Base-by-base conservation (phyloP, 2,113 vertebrate genomes). In the Hypocryptadius cinnamomeus region DNA sequence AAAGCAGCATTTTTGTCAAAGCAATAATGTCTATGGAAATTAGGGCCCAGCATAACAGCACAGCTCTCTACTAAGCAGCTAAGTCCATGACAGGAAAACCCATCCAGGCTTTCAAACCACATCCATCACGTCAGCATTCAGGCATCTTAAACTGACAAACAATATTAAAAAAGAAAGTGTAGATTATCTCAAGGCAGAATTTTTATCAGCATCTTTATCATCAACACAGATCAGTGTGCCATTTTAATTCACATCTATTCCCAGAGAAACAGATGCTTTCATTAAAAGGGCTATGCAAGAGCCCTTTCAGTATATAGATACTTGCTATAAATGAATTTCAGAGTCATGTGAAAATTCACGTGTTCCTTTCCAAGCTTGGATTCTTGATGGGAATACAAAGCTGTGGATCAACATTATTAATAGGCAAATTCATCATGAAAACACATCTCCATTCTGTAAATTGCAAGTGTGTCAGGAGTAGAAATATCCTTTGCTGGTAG, bases 121-220 rank as follows among this genome's bases (percentile, higher is more conserved):
- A 28, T 95, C 92, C 90, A 78, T 88, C 95, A 93, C 3, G 1
- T 64, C 85, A 78, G 85, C 79, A 45, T 63, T 63, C 79, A 39
- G 74, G 90, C 95, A 92, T 74, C 83, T 93, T 90, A 73, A 88
- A 90, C 79, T 92, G 93, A 92, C 90, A 95, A 95, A 94, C 74
- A 93, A 64, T 93, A 94, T 84, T 93, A 90, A 89, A 92, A 85
- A 66, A 87, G 82, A 90, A 94, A 88, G 76, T 37, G 39, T 4
- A 83, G 64, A 93, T 94, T 90, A 90, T 94, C 85, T 93, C 66
- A 92, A 87, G 92, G 84, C 80, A 76, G 90, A 84, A 74, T 81
- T 94, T 94, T 93, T 89, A 92, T 71, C 83, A 89, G 61, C n/a
- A 80, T 85, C 85, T 94, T 95, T 87, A 94, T 87, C 89, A 89